Evolutionary conservation across 2,888 invertebrate species (phyloP).

Genomic region (Parnassius apollo): DNA sequence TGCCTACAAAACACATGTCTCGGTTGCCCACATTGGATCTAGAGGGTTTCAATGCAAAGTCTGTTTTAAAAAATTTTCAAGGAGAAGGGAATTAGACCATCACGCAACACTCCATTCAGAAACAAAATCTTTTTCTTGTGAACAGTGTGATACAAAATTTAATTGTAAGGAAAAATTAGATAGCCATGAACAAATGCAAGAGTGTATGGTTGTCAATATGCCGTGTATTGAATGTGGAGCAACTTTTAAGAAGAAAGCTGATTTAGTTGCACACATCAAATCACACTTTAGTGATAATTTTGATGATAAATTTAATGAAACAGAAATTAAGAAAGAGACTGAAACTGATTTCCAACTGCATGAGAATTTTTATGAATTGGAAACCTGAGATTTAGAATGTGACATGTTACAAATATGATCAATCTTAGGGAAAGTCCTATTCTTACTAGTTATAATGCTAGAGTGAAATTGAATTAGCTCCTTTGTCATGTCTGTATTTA

Average conservation of each 20-base stretch:
- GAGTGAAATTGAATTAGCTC: neutral
- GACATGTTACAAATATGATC: constrained; percentile 23
- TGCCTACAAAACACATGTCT: constrained; percentile 78
- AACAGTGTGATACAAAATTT: constrained; percentile 84
- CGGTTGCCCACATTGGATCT: constrained; percentile 74
- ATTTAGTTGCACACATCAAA: constrained; percentile 81
- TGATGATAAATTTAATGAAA: constrained; percentile 62
- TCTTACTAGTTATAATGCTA: neutral
- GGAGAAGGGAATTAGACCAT: constrained; percentile 86
- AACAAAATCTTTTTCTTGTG: constrained; percentile 85
- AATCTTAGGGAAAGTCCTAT: neutral
- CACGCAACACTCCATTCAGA: constrained; percentile 85
- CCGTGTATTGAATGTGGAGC: constrained; percentile 83
- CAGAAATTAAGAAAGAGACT: constrained; percentile 67
- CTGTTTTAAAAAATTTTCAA: constrained; percentile 84
- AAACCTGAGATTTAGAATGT: constrained; percentile 53
- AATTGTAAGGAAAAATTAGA: constrained; percentile 85
- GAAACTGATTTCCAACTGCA: constrained; percentile 59
- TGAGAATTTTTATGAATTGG: constrained; percentile 69
- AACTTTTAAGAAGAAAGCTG: constrained; percentile 81
- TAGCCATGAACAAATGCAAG: constrained; percentile 85
- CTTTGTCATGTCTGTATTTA: neutral
- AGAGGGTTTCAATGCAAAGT: constrained; percentile 83
- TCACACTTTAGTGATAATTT: constrained; percentile 77
- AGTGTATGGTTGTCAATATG: constrained; percentile 80